Evolutionary conservation across 1,140 invertebrate species (phyloP).

Genomic region (Lordiphosa collinella): DNA sequence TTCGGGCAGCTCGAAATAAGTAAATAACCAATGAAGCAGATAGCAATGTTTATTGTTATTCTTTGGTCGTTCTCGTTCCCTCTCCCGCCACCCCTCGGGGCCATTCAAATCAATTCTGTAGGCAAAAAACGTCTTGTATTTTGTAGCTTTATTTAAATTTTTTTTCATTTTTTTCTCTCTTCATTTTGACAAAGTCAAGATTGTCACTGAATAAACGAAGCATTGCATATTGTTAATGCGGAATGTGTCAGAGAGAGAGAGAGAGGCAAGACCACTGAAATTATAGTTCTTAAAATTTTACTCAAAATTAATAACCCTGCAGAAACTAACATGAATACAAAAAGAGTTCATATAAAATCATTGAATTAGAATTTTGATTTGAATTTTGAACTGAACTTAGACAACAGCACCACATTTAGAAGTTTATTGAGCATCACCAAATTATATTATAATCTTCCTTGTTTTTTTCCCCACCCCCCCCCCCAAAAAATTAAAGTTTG

Average conservation of each 20-base stretch:
- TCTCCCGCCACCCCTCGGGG: conserved; percentile 18
- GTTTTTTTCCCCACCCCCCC: too few species aligned
- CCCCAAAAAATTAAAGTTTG: too few species aligned
- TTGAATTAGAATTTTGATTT: too few species aligned
- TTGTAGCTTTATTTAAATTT: conserved; percentile 50
- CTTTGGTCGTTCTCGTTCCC: conserved; percentile 17
- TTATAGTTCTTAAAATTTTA: too few species aligned
- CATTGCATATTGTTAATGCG: conserved; percentile 49
- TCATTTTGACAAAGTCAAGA: conserved; percentile 21
- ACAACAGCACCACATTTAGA: too few species aligned
- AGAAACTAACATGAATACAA: too few species aligned
- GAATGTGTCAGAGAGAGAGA: not conserved
- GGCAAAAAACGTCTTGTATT: conserved; percentile 12
- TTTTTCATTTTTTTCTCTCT: not conserved
- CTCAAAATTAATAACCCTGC: too few species aligned
- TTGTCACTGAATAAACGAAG: conserved; percentile 33
- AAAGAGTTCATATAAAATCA: too few species aligned
- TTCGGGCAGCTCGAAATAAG: conserved; percentile 20
- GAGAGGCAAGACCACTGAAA: not conserved
- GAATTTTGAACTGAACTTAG: too few species aligned
- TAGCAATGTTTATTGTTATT: conserved; percentile 78
- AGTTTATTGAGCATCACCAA: too few species aligned
- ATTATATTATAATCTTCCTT: too few species aligned
- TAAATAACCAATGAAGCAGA: conserved; percentile 77
- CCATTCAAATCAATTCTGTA: conserved; percentile 69